Base-by-base conservation (phyloP, 2,797 vertebrate species). In the Pseudopleuronectes americanus region DNA sequence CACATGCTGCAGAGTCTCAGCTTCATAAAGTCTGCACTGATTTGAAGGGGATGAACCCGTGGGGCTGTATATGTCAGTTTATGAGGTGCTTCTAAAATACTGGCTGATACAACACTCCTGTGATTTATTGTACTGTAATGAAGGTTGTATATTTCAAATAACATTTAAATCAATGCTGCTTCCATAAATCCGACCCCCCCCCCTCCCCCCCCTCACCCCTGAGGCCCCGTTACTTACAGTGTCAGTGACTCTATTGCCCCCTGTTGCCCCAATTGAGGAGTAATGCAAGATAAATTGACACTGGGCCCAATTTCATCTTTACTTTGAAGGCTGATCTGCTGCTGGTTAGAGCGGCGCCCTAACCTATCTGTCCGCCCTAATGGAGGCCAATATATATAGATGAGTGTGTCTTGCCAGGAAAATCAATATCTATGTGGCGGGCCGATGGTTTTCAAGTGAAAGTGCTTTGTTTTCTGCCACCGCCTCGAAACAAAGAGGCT, bases 351-450 rank as follows among this genome's bases (percentile, higher is more conserved):
- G 85, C 59, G 85, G 69, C 79, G 74, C 88, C 86, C 79, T 83
- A 79, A 76, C 91, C 86, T 81, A 79, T 90, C 84, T 88, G 83
- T 88, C 89, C 87, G 79, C 53, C 28, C 69, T 93, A 93, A 93
- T 92, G 85, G 90, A 93, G 90, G 80, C 88, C 92, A 92, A 92
- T 93, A 92, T 93, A 93, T 93, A 93, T 85, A 92, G 91, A 89
- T 92, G 93, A 94, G 90, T 93, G 88, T 90, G 91, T 80, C 87
- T 84, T 87, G 85, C 90, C 77, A 73, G 74, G 85, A 94, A 87
- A 95, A 95, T 95, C 94, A 95, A 95, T 94, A 95, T 94, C 88
- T 78, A 90, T 91, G 91, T 91, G 88, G 83, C 83, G 83, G 83
- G 66, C 81, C 92, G 93, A 93, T 89, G 89, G 86, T 90, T 90